Percentiles rank a stretch among this genome's conserved stretches.
phyloP scores from a whole-genome alignment of 2,113 vertebrate genomes.

The Limnothrissa miodon region DNA sequence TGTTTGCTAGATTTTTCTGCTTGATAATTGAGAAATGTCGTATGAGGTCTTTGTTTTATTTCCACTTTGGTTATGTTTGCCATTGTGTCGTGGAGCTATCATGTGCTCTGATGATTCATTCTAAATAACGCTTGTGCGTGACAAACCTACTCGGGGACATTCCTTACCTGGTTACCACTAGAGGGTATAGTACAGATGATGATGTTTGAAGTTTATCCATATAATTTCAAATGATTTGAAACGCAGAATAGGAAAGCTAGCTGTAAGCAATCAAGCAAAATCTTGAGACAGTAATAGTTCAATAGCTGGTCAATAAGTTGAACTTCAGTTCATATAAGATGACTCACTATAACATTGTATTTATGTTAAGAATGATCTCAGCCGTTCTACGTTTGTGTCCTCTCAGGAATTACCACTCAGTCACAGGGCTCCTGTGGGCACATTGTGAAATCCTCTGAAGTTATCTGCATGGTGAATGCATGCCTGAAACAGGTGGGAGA shows the following conservation, averaged over 20 bases:
- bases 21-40: not conserved
- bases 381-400: not conserved
- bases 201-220: not conserved
- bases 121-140: not conserved
- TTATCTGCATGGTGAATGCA: constrained; percentile 20
- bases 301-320: not conserved
- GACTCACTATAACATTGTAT: too few relatives aligned
- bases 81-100: not conserved
- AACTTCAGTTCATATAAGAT: too few relatives aligned
- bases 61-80: not conserved
- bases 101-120: constrained; percentile 3
- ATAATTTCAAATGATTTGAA: not conserved
- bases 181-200: not conserved
- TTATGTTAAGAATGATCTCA: not conserved
- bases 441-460: not conserved
- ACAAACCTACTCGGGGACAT: not conserved
- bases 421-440: constrained; percentile 23
- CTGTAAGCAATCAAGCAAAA: not conserved
- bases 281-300: not conserved
- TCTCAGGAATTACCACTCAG: constrained; percentile 4
- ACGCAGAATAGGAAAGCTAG: not conserved
- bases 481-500: constrained; percentile 16
- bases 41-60: not conserved
- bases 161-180: not conserved
- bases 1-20: not conserved